Base-by-base conservation (phyloP, 2,797 vertebrate genomes). In the Scolopax bukidnonensis region DNA sequence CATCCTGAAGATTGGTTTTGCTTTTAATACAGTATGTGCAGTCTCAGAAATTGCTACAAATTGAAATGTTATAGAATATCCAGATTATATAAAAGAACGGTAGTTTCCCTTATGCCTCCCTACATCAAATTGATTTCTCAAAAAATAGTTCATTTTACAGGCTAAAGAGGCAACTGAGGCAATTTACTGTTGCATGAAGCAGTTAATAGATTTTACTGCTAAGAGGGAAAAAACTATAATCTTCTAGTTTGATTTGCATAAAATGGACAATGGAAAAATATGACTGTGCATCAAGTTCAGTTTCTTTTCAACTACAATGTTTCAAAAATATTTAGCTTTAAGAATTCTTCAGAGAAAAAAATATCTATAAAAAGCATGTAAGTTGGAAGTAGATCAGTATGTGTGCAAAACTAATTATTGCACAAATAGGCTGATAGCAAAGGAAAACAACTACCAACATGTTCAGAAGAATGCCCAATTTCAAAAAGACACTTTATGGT, bases 101-200 rank as follows among this genome's bases (percentile, higher is more conserved):
- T 47, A 11, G 41, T 60, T 81, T 89, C 14, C 38, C 11, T 71
- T 84, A 59, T 6, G 30, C 12, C 57, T 85, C 83, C 10, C 45
- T 43, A 11, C 1, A 84, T 54, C 8, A 53, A 91, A 76, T 48
- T 24, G 6, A 59, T 43, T 48, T 38, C 16, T 57, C 11, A 65
- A 70, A 84, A 57, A 53, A 6, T 3, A 79, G 36, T 69, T 57
- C 1, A 64, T 64, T 84, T 84, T 25, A 84, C 12, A 54, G 23
- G 28, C 25, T 8, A 45, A 56, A 40, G 38, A 63, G 28, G 40
- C 16, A 0, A 0, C 12, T 74, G 23, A 92, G 82, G 12, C 17
- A 9, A 30, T 12, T 57, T 51, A 63, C 30, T 33, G 12, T 9
- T 70, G 4, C 7, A 53, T 57, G 40, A 85, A 89, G 11, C 40